phyloP scores from a whole-genome alignment of 2,113 vertebrate genomes.

The Sphyrna mokarran region DNA sequence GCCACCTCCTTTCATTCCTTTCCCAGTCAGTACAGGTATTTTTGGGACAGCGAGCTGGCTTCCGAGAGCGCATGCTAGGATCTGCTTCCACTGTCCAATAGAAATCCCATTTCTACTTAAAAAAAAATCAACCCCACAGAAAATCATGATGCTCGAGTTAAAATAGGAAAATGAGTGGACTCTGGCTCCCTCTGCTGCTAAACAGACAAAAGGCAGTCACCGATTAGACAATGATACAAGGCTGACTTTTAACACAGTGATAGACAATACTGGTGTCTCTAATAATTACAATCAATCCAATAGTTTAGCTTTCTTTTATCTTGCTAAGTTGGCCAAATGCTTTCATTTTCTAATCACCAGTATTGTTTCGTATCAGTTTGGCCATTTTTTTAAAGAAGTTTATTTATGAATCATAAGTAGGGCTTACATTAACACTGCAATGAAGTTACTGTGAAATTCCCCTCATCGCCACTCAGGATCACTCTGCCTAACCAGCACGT shows the following conservation, averaged over 20 bases:
- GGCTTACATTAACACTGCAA: too few relatives aligned
- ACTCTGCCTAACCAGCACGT: too few relatives aligned
- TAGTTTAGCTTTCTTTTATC: background rate
- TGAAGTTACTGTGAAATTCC: too few relatives aligned
- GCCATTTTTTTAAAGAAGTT: too few relatives aligned
- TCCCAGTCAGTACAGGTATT: background rate
- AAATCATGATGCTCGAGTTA: background rate
- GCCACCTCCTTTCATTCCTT: background rate
- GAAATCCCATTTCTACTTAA: background rate
- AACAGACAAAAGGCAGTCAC: background rate
- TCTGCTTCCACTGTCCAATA: background rate
- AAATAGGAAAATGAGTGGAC: background rate
- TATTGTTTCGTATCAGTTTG: background rate
- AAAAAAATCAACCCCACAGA: background rate
- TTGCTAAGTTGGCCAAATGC: background rate
- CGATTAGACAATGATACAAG: background rate
- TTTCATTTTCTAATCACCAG: background rate
- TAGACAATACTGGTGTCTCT: background rate
- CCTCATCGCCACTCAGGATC: too few relatives aligned
- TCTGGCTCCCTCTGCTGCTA: constrained; percentile 12
- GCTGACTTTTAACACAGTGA: background rate
- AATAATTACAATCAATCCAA: background rate
- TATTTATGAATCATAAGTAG: too few relatives aligned
- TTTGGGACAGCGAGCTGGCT: background rate
- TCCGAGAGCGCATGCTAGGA: background rate